A percentile compares a stretch with the other conserved stretches of the same genome.
phyloP scores from a whole-genome alignment of 53 echinoderm and acorn worm genomes.

The Holothuria scabra region DNA sequence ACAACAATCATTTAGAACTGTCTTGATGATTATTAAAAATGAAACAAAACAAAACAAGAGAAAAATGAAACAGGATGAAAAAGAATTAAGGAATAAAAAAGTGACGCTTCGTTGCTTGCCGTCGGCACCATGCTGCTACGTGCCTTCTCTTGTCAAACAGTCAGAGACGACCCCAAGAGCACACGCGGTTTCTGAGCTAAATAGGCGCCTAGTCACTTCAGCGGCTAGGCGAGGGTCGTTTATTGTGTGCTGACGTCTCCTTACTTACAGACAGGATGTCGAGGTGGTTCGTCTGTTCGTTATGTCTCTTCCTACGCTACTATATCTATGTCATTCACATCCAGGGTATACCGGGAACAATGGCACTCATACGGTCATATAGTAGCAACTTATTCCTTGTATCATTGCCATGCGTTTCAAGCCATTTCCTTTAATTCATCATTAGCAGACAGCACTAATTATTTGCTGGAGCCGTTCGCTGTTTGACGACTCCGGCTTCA shows the following conservation, averaged over 20 bases:
- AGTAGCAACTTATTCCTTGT: slow-evolving; percentile 22
- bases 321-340: background rate
- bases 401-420: slow-evolving; percentile 12
- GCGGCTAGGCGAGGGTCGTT: background rate
- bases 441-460: slow-evolving; percentile 46
- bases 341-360: slow-evolving; percentile 1
- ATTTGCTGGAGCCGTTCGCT: slow-evolving; percentile 39
- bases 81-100: slow-evolving; percentile 10
- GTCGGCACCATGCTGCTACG: slow-evolving; percentile 25
- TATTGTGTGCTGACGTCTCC: background rate
- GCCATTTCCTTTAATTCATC: slow-evolving; percentile 36
- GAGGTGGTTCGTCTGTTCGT: slow-evolving; percentile 28
- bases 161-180: slow-evolving; percentile 10
- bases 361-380: background rate
- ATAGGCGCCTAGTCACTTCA: slow-evolving; percentile 39
- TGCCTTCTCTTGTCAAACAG: background rate
- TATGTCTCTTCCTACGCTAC: background rate
- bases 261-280: slow-evolving; percentile 17
- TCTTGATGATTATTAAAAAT: background rate
- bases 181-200: slow-evolving; percentile 32
- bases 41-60: background rate
- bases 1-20: too few species aligned
- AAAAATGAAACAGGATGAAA: slow-evolving; percentile 31
- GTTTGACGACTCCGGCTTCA: slow-evolving; percentile 10
- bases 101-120: slow-evolving; percentile 25